phyloP scores from a whole-genome alignment of 2,113 vertebrate genomes.

The Perca flavescens region DNA sequence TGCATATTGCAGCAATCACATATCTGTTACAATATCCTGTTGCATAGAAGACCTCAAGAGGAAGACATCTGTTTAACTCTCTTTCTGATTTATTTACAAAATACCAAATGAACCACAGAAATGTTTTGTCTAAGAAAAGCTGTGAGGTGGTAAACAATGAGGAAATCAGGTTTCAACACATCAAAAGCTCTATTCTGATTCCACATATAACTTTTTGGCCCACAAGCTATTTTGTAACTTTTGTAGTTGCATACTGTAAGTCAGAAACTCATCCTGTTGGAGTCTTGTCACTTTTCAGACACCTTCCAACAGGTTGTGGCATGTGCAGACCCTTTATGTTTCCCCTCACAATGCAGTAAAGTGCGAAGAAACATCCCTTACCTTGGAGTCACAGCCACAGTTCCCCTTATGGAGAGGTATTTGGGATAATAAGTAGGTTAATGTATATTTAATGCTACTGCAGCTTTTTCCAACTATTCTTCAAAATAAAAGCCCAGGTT shows the following conservation, averaged over 20 bases:
- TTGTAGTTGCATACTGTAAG: not conserved
- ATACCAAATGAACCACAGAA: slow-evolving; percentile 12
- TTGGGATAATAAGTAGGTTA: slow-evolving; percentile 51
- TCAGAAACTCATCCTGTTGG: slow-evolving; percentile 12
- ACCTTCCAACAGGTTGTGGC: slow-evolving; percentile 51
- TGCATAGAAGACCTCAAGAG: not conserved
- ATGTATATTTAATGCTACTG: slow-evolving; percentile 21
- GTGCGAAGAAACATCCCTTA: slow-evolving; percentile 33
- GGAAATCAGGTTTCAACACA: too few relatives aligned
- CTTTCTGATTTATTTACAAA: slow-evolving; percentile 17
- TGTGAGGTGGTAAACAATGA: not conserved
- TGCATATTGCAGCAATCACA: not conserved
- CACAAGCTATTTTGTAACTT: not conserved
- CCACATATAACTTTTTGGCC: not conserved
- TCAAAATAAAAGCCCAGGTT: slow-evolving; percentile 20
- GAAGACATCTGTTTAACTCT: not conserved
- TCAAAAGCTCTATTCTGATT: not conserved
- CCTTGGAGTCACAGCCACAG: slow-evolving; percentile 3
- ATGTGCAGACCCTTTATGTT: slow-evolving; percentile 40
- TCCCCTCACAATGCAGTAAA: slow-evolving; percentile 42
- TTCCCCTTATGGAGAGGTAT: slow-evolving; percentile 28
- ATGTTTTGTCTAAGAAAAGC: slow-evolving; percentile 3
- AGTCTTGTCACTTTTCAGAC: slow-evolving; percentile 40
- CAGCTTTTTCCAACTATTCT: not conserved
- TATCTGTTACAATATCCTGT: not conserved